Conservation (phyloP, 2,797 vertebrate species). For the Oryzias dopingdopingensis region DNA sequence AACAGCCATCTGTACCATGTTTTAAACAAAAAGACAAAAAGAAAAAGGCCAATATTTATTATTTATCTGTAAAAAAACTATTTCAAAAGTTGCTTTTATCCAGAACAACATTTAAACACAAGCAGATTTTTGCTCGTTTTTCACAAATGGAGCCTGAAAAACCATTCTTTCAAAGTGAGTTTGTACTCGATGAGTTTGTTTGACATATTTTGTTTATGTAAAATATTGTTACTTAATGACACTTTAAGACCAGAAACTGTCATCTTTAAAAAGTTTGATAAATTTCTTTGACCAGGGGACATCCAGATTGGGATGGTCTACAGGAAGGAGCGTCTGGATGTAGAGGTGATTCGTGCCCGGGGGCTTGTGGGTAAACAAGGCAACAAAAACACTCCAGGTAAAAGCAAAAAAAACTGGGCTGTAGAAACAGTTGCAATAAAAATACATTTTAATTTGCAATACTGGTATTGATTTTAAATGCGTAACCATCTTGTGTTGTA, state of each 20-base stretch:
- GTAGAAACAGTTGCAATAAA: too few relatives aligned
- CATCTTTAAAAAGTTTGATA: too few relatives aligned
- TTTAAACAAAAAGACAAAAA: neutral
- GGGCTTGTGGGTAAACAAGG: conserved; percentile 98
- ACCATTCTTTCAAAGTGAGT: too few relatives aligned
- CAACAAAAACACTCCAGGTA: conserved; percentile 98
- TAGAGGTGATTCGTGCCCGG: conserved; percentile 95
- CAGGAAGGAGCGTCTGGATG: conserved; percentile 94
- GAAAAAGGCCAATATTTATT: neutral
- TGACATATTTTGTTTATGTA: neutral
- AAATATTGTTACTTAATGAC: neutral
- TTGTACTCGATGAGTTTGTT: too few relatives aligned
- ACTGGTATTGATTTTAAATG: too few relatives aligned
- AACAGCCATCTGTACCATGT: too few relatives aligned
- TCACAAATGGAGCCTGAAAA: too few relatives aligned
- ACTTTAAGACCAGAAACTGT: neutral
- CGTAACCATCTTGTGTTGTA: too few relatives aligned
- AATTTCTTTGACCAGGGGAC: conserved; percentile 80
- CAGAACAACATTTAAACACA: too few relatives aligned
- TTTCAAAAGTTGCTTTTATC: too few relatives aligned
- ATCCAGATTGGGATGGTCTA: conserved; percentile 98
- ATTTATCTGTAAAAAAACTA: neutral
- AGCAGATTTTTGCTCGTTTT: too few relatives aligned
- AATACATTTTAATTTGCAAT: too few relatives aligned
- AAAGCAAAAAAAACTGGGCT: conserved; percentile 3